Percentiles rank a stretch among this genome's conserved stretches.
phyloP scores from a whole-genome alignment of 1,140 invertebrate genomes.

The Epicauta chinensis region DNA sequence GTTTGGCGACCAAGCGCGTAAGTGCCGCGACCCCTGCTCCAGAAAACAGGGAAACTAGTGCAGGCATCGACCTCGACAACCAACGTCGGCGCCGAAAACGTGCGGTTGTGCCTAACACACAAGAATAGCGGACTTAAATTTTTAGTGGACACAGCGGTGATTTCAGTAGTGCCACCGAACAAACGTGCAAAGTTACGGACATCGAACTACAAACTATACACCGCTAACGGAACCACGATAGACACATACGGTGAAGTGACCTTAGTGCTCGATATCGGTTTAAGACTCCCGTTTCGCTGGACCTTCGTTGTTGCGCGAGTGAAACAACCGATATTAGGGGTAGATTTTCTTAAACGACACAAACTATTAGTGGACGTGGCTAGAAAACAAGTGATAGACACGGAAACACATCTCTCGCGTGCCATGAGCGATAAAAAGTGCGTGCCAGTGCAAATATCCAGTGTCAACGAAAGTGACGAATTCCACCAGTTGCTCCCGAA shows the following conservation, averaged over 20 bases:
- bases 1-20: neutral
- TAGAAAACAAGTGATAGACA: slow-evolving; percentile 17
- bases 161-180: neutral
- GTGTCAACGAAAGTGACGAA: neutral
- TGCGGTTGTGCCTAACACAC: too few relatives aligned
- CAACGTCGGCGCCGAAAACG: too few relatives aligned
- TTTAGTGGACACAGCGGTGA: neutral
- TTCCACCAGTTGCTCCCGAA: neutral
- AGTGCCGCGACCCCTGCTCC: neutral
- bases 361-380: slow-evolving; percentile 37
- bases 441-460: neutral
- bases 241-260: neutral
- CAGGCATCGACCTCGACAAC: too few relatives aligned
- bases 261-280: neutral
- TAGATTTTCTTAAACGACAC: slow-evolving; percentile 39
- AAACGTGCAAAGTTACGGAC: too few relatives aligned
- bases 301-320: slow-evolving; percentile 41
- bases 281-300: slow-evolving; percentile 36
- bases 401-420: too few relatives aligned
- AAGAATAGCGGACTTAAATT: too few relatives aligned
- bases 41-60: too few relatives aligned
- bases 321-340: slow-evolving; percentile 38
- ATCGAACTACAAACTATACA: neutral
- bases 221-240: neutral
- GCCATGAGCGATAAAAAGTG: too few relatives aligned